Evolutionary conservation across 2,113 vertebrate genomes (phyloP).

Genomic region (Anhinga anhinga): DNA sequence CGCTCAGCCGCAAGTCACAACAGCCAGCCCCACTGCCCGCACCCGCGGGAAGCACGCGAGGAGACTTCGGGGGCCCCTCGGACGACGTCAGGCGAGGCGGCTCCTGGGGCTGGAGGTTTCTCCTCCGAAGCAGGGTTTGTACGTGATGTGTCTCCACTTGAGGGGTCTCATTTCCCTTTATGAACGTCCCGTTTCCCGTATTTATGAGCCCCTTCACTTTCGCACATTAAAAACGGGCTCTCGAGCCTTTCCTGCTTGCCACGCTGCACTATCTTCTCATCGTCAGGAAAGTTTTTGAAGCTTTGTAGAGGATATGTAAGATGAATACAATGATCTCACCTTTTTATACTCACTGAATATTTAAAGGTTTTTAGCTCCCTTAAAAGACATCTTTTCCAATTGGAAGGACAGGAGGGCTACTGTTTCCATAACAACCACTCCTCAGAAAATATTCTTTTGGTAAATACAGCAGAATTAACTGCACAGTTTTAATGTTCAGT

Average conservation of each 20-base stretch:
- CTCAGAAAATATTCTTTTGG: conserved; percentile 54
- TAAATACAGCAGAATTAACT: conserved; percentile 60
- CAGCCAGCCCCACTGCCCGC: too few species aligned
- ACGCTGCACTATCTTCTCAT: background rate
- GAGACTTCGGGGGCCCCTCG: too few species aligned
- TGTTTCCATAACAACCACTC: conserved; percentile 72
- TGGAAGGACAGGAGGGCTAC: conserved; percentile 67
- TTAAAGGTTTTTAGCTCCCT: conserved; percentile 61
- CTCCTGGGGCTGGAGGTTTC: too few species aligned
- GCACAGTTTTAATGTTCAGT: conserved; percentile 36
- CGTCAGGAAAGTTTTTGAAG: background rate
- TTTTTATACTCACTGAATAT: conserved; percentile 60
- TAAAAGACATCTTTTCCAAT: conserved; percentile 57
- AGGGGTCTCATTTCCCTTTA: fast-evolving
- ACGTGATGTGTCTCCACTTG: fast-evolving
- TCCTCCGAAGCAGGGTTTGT: too few species aligned
- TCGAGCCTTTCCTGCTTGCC: background rate
- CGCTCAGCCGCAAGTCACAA: fast-evolving
- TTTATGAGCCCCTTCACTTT: background rate
- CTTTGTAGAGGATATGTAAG: background rate
- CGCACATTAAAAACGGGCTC: background rate
- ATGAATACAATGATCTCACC: conserved; percentile 29
- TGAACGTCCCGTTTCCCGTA: fast-evolving
- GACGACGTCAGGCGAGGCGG: background rate
- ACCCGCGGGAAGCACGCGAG: too few species aligned